Base-by-base conservation (phyloP, 92 coral and sea anemone species). In the Virgularia gustaviana region DNA sequence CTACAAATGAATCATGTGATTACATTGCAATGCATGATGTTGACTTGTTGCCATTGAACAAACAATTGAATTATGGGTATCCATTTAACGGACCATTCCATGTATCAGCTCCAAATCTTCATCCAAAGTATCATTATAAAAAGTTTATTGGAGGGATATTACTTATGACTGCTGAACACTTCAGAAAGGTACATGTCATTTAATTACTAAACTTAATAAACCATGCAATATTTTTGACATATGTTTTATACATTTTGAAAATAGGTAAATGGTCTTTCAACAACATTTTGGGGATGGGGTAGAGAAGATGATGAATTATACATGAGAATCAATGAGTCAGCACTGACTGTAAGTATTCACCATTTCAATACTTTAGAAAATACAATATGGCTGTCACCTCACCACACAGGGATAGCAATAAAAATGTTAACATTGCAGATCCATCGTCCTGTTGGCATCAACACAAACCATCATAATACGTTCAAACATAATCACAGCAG, bases 261-360 rank as follows among this genome's bases (percentile, higher is more conserved):
- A 52, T 22, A 92, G 98, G 98, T 92, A 23, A 89, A 92, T 83
- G 98, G 98, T 9, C 63, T 92, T 60, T 89, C 98, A 16, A 92
- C 88, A 49, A 87, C 58, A 53, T 92, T 92, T 74, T 92, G 98
- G 98, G 98, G 98, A 63, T 92, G 98, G 98, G 98, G 98, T 6
- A 86, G 98, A 32, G 98, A 92, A 71, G 98, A 92, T 75, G 98
- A 92, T 61, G 98, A 92, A 64, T 83, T 92, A 0, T 92, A 83
- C 63, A 78, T 83, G 58, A 83, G 98, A 76, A 89, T 92, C 81
- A 80, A 76, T 83, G 96, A 90, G 20, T 96, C 96, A 33, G 89
- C 85, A 9, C 64, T 92, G 87, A 86, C 83, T 20, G 98, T 92
- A 41, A 85, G 95, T 71, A 12, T 24, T 35, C 29, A 43, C 51